Percentiles rank a stretch among this genome's conserved stretches.
Evolutionary conservation across 2,113 vertebrate species (phyloP).

Genomic region (Calyptomena viridis): DNA sequence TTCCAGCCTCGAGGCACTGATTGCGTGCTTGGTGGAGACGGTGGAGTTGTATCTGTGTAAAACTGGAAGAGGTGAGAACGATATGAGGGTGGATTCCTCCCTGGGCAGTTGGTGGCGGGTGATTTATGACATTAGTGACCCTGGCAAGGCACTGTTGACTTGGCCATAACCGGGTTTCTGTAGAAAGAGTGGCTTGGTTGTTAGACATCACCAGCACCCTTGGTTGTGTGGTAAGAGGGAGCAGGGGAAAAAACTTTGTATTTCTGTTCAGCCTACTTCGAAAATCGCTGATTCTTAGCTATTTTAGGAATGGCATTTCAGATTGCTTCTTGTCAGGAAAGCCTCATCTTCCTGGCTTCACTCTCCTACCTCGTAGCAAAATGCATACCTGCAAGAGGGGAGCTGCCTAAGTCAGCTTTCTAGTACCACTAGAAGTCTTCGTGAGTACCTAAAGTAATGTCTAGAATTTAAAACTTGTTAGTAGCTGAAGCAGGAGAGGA

Average conservation of each 20-base stretch:
- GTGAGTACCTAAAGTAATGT: background rate
- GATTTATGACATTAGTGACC: background rate
- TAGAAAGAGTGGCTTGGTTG: background rate
- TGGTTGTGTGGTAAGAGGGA: background rate
- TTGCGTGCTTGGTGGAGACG: background rate
- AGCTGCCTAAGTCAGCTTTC: background rate
- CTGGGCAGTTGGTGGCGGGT: rapidly evolving
- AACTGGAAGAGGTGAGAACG: background rate
- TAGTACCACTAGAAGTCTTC: background rate
- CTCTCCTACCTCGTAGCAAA: background rate
- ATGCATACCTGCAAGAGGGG: background rate
- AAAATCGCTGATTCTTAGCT: background rate
- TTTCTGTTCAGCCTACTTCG: background rate
- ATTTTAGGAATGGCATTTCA: background rate
- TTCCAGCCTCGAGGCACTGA: background rate
- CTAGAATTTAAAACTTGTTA: background rate
- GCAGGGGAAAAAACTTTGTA: background rate
- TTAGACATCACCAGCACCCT: background rate
- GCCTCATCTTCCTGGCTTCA: rapidly evolving
- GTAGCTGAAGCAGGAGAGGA: background rate
- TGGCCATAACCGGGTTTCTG: background rate
- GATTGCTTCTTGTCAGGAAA: background rate
- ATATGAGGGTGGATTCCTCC: background rate
- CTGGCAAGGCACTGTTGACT: background rate
- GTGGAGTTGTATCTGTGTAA: background rate